These are phyloP conservation scores for Pseudomugil gertrudae DNA, from an alignment of 2,797 vertebrate genomes.

Conservation along the genomic window DNA sequence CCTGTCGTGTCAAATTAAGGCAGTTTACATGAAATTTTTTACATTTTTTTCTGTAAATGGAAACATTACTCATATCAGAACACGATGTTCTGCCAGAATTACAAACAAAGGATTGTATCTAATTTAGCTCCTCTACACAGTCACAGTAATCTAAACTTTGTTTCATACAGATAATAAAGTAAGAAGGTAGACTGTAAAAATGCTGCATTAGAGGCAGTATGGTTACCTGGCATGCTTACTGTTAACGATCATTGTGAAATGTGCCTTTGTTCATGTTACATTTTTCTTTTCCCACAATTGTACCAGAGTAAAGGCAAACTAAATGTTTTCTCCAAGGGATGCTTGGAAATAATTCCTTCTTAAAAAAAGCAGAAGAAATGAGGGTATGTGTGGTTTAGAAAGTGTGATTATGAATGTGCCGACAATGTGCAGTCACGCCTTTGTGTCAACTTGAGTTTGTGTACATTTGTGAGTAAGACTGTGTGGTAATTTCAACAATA, in stretches of 20 bases:
- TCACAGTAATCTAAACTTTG: conserved; percentile 35
- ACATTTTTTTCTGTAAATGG: no score
- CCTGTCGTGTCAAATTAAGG: conserved; percentile 50
- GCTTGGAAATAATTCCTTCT: conserved; percentile 68
- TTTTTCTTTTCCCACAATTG: conserved; percentile 44
- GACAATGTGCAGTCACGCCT: conserved; percentile 75
- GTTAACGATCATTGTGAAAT: conserved; percentile 50
- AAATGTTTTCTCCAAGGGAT: conserved; percentile 56
- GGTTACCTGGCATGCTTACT: conserved; percentile 26
- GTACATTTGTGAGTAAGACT: conserved; percentile 41
- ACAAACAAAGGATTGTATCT: conserved; percentile 23
- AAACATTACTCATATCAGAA: no score
- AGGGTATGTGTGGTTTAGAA: conserved; percentile 63
- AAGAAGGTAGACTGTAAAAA: conserved; percentile 9
- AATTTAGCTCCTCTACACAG: conserved; percentile 12
- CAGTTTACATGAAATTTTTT: conserved; percentile 45
- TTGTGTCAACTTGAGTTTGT: conserved; percentile 67
- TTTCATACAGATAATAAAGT: conserved; percentile 20
- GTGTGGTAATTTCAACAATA: conserved; percentile 63
- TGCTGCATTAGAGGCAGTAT: conserved; percentile 35
- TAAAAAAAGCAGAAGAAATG: conserved; percentile 32
- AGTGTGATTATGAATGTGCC: conserved; percentile 72
- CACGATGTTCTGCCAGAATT: no score
- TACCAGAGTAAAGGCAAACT: conserved; percentile 54
- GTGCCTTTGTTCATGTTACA: conserved; percentile 34